Evolutionary conservation across 2,888 invertebrate species (phyloP).

Genomic region (Mythimna loreyi): DNA sequence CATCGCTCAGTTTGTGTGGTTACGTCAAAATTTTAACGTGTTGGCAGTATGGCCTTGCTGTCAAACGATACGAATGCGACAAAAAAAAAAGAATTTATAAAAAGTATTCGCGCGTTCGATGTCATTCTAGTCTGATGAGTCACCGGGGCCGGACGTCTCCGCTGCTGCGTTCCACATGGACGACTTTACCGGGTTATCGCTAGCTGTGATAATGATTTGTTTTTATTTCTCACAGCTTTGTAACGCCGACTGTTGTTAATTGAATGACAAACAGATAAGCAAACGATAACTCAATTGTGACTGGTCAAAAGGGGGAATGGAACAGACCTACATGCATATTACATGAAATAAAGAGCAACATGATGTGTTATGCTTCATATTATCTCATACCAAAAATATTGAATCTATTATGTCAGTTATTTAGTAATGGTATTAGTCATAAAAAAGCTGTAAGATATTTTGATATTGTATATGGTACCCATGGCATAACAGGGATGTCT

Average conservation of each 20-base stretch:
- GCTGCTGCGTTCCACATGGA: conserved; percentile 62
- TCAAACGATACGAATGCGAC: conserved; percentile 63
- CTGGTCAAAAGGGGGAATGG: conserved; percentile 36
- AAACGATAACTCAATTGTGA: conserved; percentile 53
- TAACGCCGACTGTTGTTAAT: conserved; percentile 69
- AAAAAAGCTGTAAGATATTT: conserved; percentile 13
- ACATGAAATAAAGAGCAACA: conserved; percentile 28
- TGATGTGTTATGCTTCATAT: conserved; percentile 23
- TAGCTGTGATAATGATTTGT: conserved; percentile 75
- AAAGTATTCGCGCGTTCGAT: conserved; percentile 68
- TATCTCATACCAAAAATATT: conserved; percentile 43
- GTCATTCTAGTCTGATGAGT: conserved; percentile 80
- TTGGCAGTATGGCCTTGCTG: conserved; percentile 75
- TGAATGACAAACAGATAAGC: conserved; percentile 68
- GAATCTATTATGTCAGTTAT: conserved; percentile 41
- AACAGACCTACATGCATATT: conserved; percentile 21
- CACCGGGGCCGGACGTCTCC: conserved; percentile 75
- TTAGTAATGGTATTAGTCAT: conserved; percentile 36
- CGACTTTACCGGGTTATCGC: conserved; percentile 77
- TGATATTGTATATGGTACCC: conserved; percentile 12
- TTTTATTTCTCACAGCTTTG: conserved; percentile 78
- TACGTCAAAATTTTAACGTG: conserved; percentile 72
- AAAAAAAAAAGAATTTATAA: conserved; percentile 69
- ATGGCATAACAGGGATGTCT: conserved; percentile 34
- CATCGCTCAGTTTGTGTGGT: conserved; percentile 69